phyloP scores from a whole-genome alignment of 2,113 vertebrate genomes.

The Planiliza haematocheilus region DNA sequence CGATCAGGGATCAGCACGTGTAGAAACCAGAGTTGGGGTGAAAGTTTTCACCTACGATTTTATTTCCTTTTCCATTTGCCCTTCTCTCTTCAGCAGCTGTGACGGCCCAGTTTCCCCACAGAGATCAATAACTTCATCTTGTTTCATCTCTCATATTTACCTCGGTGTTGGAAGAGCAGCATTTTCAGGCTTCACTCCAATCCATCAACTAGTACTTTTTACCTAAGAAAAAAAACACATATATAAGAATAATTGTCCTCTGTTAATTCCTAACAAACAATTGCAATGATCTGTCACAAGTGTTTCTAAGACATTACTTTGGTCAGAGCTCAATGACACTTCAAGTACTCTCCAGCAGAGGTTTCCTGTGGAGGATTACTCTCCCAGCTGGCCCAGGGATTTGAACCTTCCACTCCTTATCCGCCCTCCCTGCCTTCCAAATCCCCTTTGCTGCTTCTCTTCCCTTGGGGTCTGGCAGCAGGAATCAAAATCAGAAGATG shows the following conservation, averaged over 20 bases:
- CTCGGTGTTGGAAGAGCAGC: not conserved
- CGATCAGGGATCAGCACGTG: not conserved
- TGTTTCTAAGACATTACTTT: too few relatives aligned
- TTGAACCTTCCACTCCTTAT: slow-evolving; percentile 35
- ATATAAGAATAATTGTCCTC: not conserved
- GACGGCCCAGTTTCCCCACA: slow-evolving; percentile 19
- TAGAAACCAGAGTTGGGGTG: not conserved
- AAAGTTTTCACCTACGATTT: not conserved
- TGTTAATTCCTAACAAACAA: not conserved
- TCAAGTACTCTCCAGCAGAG: not conserved
- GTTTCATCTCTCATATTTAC: slow-evolving; percentile 21
- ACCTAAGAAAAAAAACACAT: too few relatives aligned
- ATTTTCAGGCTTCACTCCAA: too few relatives aligned
- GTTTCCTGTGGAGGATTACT: slow-evolving; percentile 25
- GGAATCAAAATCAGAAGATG: not conserved
- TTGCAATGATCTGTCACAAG: not conserved
- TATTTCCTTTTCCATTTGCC: not conserved
- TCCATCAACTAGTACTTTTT: too few relatives aligned
- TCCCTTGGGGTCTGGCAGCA: slow-evolving; percentile 11
- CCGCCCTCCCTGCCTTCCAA: slow-evolving; percentile 24
- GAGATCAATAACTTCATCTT: slow-evolving; percentile 1
- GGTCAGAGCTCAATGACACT: not conserved
- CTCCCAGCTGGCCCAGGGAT: slow-evolving; percentile 21
- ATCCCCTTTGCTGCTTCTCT: slow-evolving; percentile 7
- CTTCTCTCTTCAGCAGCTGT: not conserved